A percentile compares a stretch with the other conserved stretches of the same genome.
Evolutionary conservation across 2,113 vertebrate genomes (phyloP).

Genomic region (Callocephalon fimbriatum): DNA sequence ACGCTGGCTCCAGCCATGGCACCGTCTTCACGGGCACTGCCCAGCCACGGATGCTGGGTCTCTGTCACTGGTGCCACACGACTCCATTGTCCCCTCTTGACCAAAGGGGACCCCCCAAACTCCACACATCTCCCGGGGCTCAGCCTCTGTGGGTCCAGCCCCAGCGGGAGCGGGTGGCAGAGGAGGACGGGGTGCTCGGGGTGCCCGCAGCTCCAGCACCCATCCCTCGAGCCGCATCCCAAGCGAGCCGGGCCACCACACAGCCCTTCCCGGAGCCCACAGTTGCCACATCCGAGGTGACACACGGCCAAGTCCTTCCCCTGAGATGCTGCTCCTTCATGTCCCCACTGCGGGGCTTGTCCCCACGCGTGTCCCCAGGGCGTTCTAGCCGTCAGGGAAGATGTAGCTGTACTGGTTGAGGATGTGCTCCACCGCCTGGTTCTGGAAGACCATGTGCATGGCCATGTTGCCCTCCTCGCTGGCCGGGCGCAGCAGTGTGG

Average conservation of each 20-base stretch:
- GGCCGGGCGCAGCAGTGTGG: conserved; percentile 90
- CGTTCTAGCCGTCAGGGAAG: conserved; percentile 78
- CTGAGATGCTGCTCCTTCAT: not conserved
- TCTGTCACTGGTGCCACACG: not conserved
- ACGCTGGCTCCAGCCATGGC: not conserved
- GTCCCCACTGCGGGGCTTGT: not conserved
- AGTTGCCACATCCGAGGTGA: not conserved
- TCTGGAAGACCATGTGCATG: conserved; percentile 96
- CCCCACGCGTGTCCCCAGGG: accelerated
- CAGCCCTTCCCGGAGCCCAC: not conserved
- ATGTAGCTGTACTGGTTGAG: conserved; percentile 86
- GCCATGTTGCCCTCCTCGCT: conserved; percentile 86
- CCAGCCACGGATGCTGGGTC: accelerated
- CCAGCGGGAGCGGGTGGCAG: not conserved
- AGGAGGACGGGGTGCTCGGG: accelerated
- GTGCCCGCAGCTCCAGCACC: not conserved
- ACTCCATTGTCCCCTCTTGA: not conserved
- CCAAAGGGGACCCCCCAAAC: accelerated
- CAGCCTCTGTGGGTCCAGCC: accelerated
- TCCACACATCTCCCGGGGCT: not conserved
- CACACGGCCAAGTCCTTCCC: not conserved
- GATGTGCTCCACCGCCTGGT: conserved; percentile 94
- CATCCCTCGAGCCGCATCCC: accelerated
- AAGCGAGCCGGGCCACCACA: accelerated
- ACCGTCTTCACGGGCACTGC: not conserved